Base-by-base conservation (phyloP, 2,888 invertebrate genomes). In the Blastobasis adustella region DNA sequence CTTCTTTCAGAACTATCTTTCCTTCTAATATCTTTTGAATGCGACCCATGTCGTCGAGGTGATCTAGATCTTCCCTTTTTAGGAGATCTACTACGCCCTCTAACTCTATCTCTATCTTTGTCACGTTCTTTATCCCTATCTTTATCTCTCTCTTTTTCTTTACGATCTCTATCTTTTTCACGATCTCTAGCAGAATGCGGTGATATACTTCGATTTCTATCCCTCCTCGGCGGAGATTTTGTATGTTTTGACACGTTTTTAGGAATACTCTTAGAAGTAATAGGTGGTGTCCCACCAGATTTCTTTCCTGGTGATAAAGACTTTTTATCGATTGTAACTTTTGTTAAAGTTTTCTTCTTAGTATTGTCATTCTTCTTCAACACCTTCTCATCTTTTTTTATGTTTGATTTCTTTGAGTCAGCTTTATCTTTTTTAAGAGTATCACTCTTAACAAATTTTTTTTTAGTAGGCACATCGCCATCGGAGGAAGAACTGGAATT, bases 401-500 rank as follows among this genome's bases (percentile, higher is more conserved):
- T 45, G 51, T 56, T 61, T 46, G 66, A 55, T 66, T 90, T 90
- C 65, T 91, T 91, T 44, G 73, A 65, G 54, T 78, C 81, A 71
- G 66, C 76, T 72, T 85, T 87, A 56, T 84, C 87, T 59, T 79
- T 73, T 72, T 89, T 89, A 10, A 73, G 50, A 41, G 69, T 46
- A 54, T 86, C 86, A 59, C 54, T 69, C 80, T 88, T 89, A 36
- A 82, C 62, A 58, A 90, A 86, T 67, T 91, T 91, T 65, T 91
- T 91, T 69, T 89, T 89, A 38, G 83, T 62, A 52, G 83, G 83
- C 44, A 88, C 84, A 59, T 91, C 91, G 51, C 90, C 90, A 58
- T 93, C 93, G 4, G 94, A 93, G 7, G 93, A 92, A 10, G 90
- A 90, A 65, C 91, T 91, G 0, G 91, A 91, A 66, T 91, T 89